Percentiles rank a stretch among this genome's conserved stretches.
Conservation (phyloP, 2,113 vertebrate species). For the Zosterops hypoxanthus region DNA sequence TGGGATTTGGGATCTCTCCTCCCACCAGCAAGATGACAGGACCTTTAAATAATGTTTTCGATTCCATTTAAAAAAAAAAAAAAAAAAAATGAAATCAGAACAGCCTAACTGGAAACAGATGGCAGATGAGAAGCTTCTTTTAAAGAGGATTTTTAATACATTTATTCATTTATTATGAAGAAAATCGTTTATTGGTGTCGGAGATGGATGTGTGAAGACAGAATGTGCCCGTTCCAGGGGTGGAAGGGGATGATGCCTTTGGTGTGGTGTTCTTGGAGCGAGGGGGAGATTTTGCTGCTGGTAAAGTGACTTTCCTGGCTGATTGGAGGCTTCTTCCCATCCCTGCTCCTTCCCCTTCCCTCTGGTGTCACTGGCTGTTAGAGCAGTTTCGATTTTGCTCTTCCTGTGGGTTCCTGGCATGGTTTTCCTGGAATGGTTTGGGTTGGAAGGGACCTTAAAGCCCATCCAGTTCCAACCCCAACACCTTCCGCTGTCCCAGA, state of each 20-base stretch:
- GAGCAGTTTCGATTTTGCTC: rapidly evolving
- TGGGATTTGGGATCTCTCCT: not conserved
- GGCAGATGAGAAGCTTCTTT: conserved; percentile 16
- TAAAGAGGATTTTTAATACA: conserved; percentile 3
- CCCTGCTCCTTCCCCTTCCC: not conserved
- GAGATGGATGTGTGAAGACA: not conserved
- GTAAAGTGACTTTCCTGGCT: not conserved
- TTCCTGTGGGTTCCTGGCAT: not conserved
- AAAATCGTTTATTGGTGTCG: not conserved
- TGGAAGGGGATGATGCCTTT: not conserved
- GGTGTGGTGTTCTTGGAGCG: rapidly evolving
- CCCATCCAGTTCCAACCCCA: not conserved
- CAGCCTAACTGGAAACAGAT: conserved; percentile 58
- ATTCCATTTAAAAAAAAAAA: not conserved
- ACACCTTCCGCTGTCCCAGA: not conserved
- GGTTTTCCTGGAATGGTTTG: not conserved
- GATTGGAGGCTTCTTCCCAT: not conserved
- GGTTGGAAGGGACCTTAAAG: not conserved
- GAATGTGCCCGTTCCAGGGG: not conserved
- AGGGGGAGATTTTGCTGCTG: not conserved
- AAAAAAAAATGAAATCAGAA: not conserved
- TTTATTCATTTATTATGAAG: not conserved
- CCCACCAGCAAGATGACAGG: not conserved
- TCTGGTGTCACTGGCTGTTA: rapidly evolving
- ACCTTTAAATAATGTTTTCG: conserved; percentile 16